Evolutionary conservation across 2,797 vertebrate species (phyloP), one percentile per base, ranked within the genome.

Genomic region (Antrozous pallidus): DNA sequence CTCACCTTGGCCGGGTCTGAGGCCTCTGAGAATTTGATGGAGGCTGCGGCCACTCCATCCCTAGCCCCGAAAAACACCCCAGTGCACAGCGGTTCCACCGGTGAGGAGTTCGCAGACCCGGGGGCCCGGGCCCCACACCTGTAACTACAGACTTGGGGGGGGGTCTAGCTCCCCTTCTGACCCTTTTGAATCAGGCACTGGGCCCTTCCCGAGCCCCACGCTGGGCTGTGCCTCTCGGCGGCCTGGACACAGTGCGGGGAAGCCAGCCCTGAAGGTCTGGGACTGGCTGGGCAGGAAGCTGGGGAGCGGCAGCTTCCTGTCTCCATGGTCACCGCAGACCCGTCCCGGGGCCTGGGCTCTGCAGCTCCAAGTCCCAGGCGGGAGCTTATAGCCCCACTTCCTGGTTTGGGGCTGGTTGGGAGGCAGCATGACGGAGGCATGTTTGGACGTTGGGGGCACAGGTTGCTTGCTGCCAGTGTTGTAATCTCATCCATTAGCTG

Each of bases 371-470:
- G 74, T 33, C 31, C 54, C 4, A 4, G 5, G 63, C 6, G 16
- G 77, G n/a, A 38, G 33, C 49, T 83, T 75, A n/a, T 73, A 95
- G 58, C 13, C 8, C 0, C 0, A 56, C 61, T 58, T 54, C 71
- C 67, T 45, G 56, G 77, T 63, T 18, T 1, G 42, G 63, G 88
- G 58, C 67, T 51, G 74, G 36, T 31, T 79, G 58, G 28, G 56
- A 88, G 87, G 83, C 36, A 40, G 26, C 74, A 56, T 11, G 58
- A 88, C 78, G 2, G 47, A 71, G 24, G 88, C 74, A 31, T 67
- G 91, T 96, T 92, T 61, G 69, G 87, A 83, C 70, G 95, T 90
- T 75, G 75, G 81, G 94, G 87, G 74, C 86, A 74, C 40, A 56
- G 20, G 16, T 75, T 8, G 2, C 63, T 95, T 91, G 86, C 63